These are phyloP conservation scores for Calidris pugnax DNA, from an alignment of 2,113 vertebrate species.

Conservation along the genomic window DNA sequence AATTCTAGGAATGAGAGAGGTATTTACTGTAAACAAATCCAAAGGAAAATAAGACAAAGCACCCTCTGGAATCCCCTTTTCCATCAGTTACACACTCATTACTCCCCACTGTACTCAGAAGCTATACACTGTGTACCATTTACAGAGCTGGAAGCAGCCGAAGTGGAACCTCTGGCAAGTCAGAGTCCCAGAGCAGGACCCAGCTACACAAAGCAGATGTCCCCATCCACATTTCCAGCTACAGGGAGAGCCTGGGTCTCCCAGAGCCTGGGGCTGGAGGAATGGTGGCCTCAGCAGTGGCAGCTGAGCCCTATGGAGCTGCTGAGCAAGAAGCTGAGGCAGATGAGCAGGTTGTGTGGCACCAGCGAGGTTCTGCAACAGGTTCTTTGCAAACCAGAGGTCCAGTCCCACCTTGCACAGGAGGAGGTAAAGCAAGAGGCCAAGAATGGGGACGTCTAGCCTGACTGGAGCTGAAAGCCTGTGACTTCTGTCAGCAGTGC, in stretches of 20 bases:
- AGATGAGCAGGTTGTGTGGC: neutral
- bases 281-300: neutral
- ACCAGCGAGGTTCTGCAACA: neutral
- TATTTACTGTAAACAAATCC: conserved; percentile 8
- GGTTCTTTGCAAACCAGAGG: neutral
- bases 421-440: neutral
- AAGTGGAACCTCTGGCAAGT: neutral
- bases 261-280: neutral
- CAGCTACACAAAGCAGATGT: neutral
- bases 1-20: neutral
- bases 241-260: neutral
- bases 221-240: neutral
- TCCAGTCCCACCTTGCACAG: neutral
- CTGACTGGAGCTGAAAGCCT: neutral
- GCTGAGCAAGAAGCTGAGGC: neutral
- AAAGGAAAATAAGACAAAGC: neutral
- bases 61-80: neutral
- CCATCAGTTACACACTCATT: neutral
- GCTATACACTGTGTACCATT: neutral
- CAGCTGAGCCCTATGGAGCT: neutral
- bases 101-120: neutral
- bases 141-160: neutral
- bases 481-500: neutral
- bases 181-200: neutral
- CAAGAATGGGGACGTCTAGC: neutral